phyloP scores from a whole-genome alignment of 2,888 invertebrate species.

The Mythimna vitellina region DNA sequence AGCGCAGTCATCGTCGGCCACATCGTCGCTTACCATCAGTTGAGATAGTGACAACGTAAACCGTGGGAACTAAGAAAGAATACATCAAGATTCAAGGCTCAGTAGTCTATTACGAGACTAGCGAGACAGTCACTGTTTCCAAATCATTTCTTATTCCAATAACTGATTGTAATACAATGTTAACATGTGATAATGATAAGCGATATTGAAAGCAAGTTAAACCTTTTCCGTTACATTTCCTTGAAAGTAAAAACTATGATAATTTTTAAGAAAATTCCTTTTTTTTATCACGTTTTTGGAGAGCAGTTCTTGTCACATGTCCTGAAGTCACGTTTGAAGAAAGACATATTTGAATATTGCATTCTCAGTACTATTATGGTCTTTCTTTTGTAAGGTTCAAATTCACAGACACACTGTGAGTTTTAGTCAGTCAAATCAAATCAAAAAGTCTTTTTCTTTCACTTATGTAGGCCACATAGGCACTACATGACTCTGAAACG shows the following conservation, averaged over 20 bases:
- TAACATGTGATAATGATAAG: constrained; percentile 1
- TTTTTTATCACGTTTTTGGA: constrained; percentile 25
- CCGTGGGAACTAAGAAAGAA: too few species aligned
- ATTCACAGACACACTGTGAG: too few species aligned
- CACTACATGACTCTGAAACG: too few species aligned
- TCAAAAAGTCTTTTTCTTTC: too few species aligned
- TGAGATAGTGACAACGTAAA: too few species aligned
- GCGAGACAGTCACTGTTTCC: neutral
- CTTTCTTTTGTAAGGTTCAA: neutral
- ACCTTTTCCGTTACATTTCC: constrained; percentile 16
- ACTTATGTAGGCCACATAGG: too few species aligned
- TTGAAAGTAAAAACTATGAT: constrained; percentile 47
- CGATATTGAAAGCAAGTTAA: constrained; percentile 3
- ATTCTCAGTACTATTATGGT: neutral
- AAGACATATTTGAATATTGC: constrained; percentile 11
- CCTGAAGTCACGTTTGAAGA: constrained; percentile 7
- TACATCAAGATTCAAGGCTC: too few species aligned
- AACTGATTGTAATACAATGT: neutral
- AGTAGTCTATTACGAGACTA: too few species aligned
- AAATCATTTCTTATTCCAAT: neutral
- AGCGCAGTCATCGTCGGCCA: too few species aligned
- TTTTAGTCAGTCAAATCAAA: too few species aligned
- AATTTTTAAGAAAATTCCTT: constrained; percentile 14
- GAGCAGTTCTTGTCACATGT: constrained; percentile 8
- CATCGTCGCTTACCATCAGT: too few species aligned